Evolutionary conservation across 2,888 invertebrate species (phyloP).

Genomic region (Orthosia gothica): DNA sequence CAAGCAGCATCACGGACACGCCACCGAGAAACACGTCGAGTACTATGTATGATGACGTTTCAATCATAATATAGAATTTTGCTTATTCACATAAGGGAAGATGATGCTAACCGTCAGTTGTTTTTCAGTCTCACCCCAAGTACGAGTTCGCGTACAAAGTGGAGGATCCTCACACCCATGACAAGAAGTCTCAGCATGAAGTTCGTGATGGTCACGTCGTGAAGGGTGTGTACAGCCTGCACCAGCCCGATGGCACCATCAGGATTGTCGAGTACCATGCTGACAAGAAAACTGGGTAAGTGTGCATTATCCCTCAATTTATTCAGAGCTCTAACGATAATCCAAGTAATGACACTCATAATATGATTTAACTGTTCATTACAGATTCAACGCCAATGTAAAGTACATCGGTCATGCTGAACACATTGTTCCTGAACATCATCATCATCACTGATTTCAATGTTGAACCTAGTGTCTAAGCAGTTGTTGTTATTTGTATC

Average conservation of each 20-base stretch:
- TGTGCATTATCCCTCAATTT: background rate
- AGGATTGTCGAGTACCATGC: conserved; percentile 84
- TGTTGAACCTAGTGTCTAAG: conserved; percentile 30
- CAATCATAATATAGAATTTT: background rate
- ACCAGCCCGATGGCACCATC: conserved; percentile 88
- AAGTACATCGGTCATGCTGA: too few relatives aligned
- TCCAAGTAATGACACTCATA: accelerated
- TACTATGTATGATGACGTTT: conserved; percentile 40
- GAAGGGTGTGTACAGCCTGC: conserved; percentile 89
- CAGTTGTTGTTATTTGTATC: conserved; percentile 24
- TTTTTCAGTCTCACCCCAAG: conserved; percentile 36
- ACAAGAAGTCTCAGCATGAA: conserved; percentile 86
- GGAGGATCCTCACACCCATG: conserved; percentile 86
- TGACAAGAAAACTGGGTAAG: conserved; percentile 66
- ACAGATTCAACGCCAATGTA: too few relatives aligned
- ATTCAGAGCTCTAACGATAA: background rate
- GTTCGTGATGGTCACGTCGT: conserved; percentile 89
- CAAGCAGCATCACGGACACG: conserved; percentile 73
- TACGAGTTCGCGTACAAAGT: conserved; percentile 85
- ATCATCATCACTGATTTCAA: conserved; percentile 35
- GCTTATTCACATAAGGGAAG: background rate
- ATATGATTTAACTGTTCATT: background rate
- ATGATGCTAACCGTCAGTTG: background rate
- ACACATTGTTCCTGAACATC: too few relatives aligned
- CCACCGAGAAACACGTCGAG: conserved; percentile 64